Evolutionary conservation across 2,888 invertebrate genomes (phyloP), one percentile per base, ranked within the genome.

Genomic region (Lasioglossum lativentre): DNA sequence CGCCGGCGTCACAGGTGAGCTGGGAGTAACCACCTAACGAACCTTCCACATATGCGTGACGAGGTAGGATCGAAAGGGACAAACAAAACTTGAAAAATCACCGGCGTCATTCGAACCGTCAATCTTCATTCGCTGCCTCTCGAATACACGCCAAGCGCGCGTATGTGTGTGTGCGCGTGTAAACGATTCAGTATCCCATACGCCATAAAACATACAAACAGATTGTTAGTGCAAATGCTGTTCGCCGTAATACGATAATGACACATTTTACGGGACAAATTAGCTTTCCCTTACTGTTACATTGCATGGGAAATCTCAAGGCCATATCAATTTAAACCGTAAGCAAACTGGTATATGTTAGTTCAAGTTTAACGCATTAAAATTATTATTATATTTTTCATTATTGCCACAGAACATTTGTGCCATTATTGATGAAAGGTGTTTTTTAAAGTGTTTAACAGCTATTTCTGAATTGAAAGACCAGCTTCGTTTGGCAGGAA

Each of bases 1-100:
- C 84, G 86, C 81, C 75, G 82, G 89, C 90, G 87, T 92, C 88
- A 90, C 93, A 93, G 93, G 92, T 93, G 93, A 92, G 89, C 85
- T 82, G 52, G 84, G 75, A 71, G 63, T 77, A 80, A 83, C 82
- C 85, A 81, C 80, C 84, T 81, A 89, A 90, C 91, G 85, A 87
- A 88, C 87, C 89, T 83, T 86, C 80, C 66, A 81, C 78, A 79
- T 78, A 63, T 68, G 30, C 70, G 59, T 42, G 47, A 47, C 38
- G 56, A 75, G 27, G 38, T 71, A 16, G 42, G 83, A 85, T 75
- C 71, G 68, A 72, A n/a, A 47, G 66, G 59, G n/a, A 34, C 40
- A 38, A 19, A 38, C 19, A 73, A 45, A 56, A 34, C 56, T 34
- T n/a, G 23, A 56, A 38, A 23, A 47, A 66, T 73, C 73, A 66